A percentile compares a stretch with the other conserved stretches of the same genome.
Conservation (phyloP, 1,140 invertebrate genomes). For the Hirudo medicinalis region DNA sequence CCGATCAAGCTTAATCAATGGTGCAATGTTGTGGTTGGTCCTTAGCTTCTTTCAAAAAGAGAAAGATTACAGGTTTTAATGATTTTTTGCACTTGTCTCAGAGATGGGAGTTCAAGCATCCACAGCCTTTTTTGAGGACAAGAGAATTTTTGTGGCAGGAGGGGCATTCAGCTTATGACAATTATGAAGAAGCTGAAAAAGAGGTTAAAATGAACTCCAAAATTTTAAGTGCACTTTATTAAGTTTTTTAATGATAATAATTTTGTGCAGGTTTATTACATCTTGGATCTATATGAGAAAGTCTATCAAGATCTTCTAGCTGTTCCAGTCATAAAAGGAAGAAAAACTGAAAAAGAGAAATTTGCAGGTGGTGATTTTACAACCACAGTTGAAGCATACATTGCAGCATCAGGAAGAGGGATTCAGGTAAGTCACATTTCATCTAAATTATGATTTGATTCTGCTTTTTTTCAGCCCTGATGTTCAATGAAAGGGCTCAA, state of each 20-base stretch:
- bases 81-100: conserved; percentile 33
- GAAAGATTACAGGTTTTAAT: not conserved
- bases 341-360: conserved; percentile 98
- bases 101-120: conserved; percentile 99
- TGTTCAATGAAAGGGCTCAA: too few species aligned
- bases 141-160: conserved; percentile 99
- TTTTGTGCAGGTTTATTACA: conserved; percentile 29
- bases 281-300: conserved; percentile 63
- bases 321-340: conserved; percentile 83
- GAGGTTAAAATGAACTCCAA: conserved; percentile 52
- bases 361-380: conserved; percentile 97
- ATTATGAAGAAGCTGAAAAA: conserved; percentile 64
- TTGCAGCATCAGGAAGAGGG: conserved; percentile 59
- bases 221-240: not conserved
- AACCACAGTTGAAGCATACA: conserved; percentile 88
- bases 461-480: too few species aligned
- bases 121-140: conserved; percentile 91
- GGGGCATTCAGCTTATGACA: conserved; percentile 87
- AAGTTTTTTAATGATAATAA: not conserved
- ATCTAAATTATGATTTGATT: too few species aligned
- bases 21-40: conserved; percentile 83
- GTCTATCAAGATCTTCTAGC: conserved; percentile 87
- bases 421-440: conserved; percentile 17
- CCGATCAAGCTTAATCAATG: conserved; percentile 94
- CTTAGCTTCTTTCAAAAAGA: not conserved